Evolutionary conservation across 2,113 vertebrate species (phyloP), one percentile per base, ranked within the genome.

Genomic region (Thinocorus orbignyianus): DNA sequence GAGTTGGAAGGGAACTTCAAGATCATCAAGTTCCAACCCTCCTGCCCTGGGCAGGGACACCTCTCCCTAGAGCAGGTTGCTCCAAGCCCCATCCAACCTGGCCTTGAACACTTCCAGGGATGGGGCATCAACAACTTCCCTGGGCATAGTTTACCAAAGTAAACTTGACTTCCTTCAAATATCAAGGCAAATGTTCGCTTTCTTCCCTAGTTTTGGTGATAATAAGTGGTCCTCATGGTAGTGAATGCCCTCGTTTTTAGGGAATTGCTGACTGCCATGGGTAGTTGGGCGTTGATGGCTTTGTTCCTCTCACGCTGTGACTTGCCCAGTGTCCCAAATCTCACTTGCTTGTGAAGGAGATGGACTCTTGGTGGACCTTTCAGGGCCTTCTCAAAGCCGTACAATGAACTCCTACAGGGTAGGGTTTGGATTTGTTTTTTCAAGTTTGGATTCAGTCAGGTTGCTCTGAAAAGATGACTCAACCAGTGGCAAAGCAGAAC

Each of bases 381-480:
- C 41, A 54, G 46, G 39, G 9, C 57, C 39, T 72, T 60, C 62
- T 65, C 35, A 52, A 66, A 90, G 44, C n/a, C 77, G 8, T 72
- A 8, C 17, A n/a, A 2, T 39, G 46, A 84, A 68, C 14, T 80
- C 8, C 19, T 7, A 9, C 0, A 1, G 26, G 2, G 6, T 42
- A 13, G 17, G 76, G 30, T 62, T 87, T 26, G 37, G 11, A 44
- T 57, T 46, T 55, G 25, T 39, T 86, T 84, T 89, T 0, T 60
- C 33, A 57, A 72, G 33, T 39, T 66, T 66, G 35, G n/a, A 80
- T 70, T 93, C 24, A 37, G 33, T 66, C 57, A 48, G 25, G 66
- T 72, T 85, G 25, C 17, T 70, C 52, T 55, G 65, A 91, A 69
- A 72, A 31, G 51, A 48, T 52, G 35, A 62, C 80, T 58, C 58